A percentile compares a stretch with the other conserved stretches of the same genome.
Conservation (phyloP, 2,797 vertebrate genomes). For the Pipistrellus nathusii region DNA sequence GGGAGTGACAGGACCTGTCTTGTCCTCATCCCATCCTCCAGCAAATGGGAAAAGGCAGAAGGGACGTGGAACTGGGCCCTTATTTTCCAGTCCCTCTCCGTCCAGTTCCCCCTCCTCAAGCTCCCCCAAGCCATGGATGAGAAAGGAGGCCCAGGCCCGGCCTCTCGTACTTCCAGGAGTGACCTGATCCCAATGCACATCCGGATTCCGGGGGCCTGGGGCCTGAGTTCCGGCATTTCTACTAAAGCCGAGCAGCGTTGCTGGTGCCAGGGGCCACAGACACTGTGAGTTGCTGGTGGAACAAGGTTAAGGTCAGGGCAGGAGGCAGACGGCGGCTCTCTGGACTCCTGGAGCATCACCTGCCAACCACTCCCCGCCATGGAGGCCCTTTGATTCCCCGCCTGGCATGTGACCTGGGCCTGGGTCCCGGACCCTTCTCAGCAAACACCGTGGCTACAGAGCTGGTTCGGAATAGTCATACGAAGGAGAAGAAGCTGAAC, state of each 20-base stretch:
- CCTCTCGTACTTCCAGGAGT: not conserved
- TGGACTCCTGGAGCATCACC: not conserved
- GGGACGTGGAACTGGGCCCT: not conserved
- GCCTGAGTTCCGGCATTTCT: not conserved
- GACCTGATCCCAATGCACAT: not conserved
- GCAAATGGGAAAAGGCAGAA: not conserved
- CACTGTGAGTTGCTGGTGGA: not conserved
- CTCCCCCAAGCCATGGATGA: not conserved
- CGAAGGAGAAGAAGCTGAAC: not conserved
- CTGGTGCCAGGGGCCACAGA: not conserved
- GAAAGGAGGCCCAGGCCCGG: not conserved
- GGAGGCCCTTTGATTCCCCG: not conserved
- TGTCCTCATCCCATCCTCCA: not conserved
- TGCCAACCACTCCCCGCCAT: no score
- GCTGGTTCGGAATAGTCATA: not conserved
- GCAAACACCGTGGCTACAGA: not conserved
- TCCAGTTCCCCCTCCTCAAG: not conserved
- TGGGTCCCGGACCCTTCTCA: not conserved
- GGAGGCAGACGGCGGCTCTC: not conserved
- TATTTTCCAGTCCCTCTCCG: not conserved
- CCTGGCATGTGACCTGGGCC: not conserved
- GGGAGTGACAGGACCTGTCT: not conserved
- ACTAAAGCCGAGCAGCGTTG: accelerated
- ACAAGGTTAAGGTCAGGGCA: not conserved
- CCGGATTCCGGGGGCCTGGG: not conserved